Evolutionary conservation across 2,888 invertebrate genomes (phyloP), one percentile per base, ranked within the genome.

Genomic region (Tubulanus polymorphus): DNA sequence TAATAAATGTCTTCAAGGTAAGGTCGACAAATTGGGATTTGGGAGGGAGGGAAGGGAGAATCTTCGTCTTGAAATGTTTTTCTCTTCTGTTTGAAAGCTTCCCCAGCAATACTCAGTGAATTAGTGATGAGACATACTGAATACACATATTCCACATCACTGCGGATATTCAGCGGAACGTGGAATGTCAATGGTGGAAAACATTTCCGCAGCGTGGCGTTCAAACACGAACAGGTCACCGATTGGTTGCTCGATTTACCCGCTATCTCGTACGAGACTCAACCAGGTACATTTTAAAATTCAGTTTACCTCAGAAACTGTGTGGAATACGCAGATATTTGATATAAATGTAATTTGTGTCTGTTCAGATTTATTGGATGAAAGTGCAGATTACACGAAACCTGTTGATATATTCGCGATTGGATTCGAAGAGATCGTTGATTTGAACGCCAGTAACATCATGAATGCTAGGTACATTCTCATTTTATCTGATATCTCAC

Each of bases 161-260:
- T 93, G 25, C 85, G 91, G 26, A 85, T 97, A 3, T 89, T 91
- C 50, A 87, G 93, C 53, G 97, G 94, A 18, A 99, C 99, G 0
- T 99, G 97, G 82, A 99, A 99, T 80, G 97, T 99, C 0, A 99
- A 99, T 80, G 99, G 99, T 37, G 99, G 99, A 2, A 96, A 95
- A 80, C 95, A 96, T 81, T 96, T 99, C 73, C 86, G 94, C 64
- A 95, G 93, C 79, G 88, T 99, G 53, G 96, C 91, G 28, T 93
- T 92, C 76, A 94, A 93, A 57, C 78, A 83, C 57, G 76, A 81
- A 56, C 77, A 75, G 10, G 69, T 83, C 53, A 70, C 76, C 37
- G 79, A 81, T 57, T 82, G 82, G 82, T 81, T 96, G 27, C 80
- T 95, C 46, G 94, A 95, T 79, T 88, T 90, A 46, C 88, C 71